phyloP scores from a whole-genome alignment of 2,797 vertebrate genomes.

The Intellagama lesueurii region DNA sequence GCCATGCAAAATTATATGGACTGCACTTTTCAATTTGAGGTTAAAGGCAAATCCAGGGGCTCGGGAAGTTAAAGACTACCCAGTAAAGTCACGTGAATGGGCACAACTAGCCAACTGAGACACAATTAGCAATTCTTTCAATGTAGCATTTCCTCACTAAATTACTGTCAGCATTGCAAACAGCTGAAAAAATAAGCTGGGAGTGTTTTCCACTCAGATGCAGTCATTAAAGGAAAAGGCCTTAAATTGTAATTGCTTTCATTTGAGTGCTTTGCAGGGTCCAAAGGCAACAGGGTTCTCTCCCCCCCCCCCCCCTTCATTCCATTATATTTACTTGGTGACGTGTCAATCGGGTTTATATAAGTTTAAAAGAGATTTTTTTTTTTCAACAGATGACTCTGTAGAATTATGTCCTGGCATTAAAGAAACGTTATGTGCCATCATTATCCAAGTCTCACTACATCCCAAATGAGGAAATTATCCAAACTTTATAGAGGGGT shows the following conservation, averaged over 20 bases:
- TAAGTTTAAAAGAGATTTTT: neutral
- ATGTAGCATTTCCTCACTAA: neutral
- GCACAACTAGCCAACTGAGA: neutral
- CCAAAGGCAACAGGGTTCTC: neutral
- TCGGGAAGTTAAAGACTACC: neutral
- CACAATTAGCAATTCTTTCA: conserved; percentile 22
- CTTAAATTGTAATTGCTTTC: conserved; percentile 9
- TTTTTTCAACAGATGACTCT: neutral
- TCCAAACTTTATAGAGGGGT: conserved; percentile 23
- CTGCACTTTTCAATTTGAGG: neutral
- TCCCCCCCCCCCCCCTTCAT: neutral
- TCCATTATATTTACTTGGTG: neutral
- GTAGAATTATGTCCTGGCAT: neutral
- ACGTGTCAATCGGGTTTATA: neutral
- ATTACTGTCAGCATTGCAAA: neutral
- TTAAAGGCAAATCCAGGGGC: neutral
- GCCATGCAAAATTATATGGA: neutral
- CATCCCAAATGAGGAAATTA: neutral
- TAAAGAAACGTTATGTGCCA: neutral
- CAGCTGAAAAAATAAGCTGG: conserved; percentile 39
- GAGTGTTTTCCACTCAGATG: conserved; percentile 6
- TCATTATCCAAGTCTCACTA: neutral
- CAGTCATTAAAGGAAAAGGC: conserved; percentile 25
- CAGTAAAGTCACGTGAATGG: neutral
- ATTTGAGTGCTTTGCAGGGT: neutral